These are phyloP conservation scores for Ptychodera flava DNA, from an alignment of 35 echinoderm and acorn worm species.

Conservation along the genomic window DNA sequence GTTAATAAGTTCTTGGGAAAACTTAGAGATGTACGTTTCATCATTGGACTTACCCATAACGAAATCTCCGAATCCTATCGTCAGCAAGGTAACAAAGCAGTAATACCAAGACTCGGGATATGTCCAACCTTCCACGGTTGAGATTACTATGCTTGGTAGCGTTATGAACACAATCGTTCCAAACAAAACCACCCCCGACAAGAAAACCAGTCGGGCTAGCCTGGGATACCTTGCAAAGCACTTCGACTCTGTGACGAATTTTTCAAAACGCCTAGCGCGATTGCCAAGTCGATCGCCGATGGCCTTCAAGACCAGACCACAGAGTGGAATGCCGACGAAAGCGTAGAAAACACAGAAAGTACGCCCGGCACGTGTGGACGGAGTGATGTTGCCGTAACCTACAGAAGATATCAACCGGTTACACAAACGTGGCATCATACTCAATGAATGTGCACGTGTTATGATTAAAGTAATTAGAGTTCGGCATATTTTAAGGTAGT, in stretches of 20 bases:
- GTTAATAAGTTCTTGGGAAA: too few species aligned
- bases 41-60: constrained; percentile 3
- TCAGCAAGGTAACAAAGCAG: constrained; percentile 4
- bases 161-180: neutral
- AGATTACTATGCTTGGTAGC: neutral
- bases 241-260: neutral
- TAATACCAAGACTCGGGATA: neutral
- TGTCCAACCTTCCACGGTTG: constrained; percentile 10
- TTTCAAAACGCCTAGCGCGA: constrained; percentile 23
- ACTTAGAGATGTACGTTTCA: too few species aligned
- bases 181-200: neutral
- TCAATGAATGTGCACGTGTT: too few species aligned
- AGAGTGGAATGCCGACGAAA: constrained; percentile 84
- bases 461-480: too few species aligned
- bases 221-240: neutral
- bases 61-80: constrained; percentile 14
- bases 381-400: constrained; percentile 94
- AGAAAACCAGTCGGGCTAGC: neutral
- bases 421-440: too few species aligned
- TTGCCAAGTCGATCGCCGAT: constrained; percentile 49
- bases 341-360: constrained; percentile 78
- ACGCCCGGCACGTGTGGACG: constrained; percentile 42
- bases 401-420: too few species aligned
- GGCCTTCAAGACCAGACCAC: constrained; percentile 65
- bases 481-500: too few species aligned